Percentiles rank a stretch among this genome's conserved stretches.
phyloP scores from a whole-genome alignment of 2,888 invertebrate species.

The Drosophila multiciliata region DNA sequence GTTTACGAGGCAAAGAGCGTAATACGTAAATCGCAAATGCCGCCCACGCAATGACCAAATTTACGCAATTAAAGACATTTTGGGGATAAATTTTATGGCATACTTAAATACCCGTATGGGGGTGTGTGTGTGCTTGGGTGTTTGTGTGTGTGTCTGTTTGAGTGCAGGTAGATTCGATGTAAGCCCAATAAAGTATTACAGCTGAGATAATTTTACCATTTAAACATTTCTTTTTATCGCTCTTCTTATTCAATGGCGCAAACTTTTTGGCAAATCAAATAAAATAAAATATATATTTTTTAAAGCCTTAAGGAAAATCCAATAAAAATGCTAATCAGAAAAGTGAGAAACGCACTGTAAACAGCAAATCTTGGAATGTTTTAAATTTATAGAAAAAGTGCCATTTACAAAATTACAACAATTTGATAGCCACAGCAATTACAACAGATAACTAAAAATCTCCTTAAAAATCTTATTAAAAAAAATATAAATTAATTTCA shows the following conservation, averaged over 20 bases:
- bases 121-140: background rate
- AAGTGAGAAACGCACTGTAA: background rate
- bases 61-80: conserved; percentile 65
- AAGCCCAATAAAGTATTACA: conserved; percentile 19
- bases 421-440: background rate
- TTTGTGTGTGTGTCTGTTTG: background rate
- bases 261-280: conserved; percentile 3
- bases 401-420: background rate
- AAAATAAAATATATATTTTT: background rate
- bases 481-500: background rate
- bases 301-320: background rate
- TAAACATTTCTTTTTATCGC: background rate
- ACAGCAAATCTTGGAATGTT: no score
- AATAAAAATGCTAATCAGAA: conserved; percentile 3
- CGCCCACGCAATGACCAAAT: conserved; percentile 63
- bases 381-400: no score
- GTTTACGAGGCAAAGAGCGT: conserved; percentile 68
- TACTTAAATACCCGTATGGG: conserved; percentile 36
- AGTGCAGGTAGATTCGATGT: conserved; percentile 38
- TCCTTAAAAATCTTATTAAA: accelerated
- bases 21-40: conserved; percentile 63
- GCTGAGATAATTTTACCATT: conserved; percentile 15
- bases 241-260: background rate
- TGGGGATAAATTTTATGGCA: conserved; percentile 55
- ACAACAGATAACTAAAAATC: background rate